Evolutionary conservation across 2,797 vertebrate species (phyloP), one percentile per base, ranked within the genome.

Genomic region (Aldrovandia affinis): DNA sequence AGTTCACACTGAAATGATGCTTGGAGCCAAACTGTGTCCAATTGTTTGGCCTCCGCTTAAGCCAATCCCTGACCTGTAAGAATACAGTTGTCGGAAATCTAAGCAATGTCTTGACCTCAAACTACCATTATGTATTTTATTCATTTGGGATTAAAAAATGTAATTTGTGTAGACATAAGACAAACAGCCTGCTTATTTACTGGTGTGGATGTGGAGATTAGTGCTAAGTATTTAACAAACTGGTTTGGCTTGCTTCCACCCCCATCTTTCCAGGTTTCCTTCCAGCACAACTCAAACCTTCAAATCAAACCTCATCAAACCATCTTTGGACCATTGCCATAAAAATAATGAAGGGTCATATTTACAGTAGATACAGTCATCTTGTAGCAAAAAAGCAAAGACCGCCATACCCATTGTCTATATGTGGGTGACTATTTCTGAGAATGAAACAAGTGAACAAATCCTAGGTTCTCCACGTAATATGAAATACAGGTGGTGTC

Each of bases 31-130:
- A 79, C 28, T 10, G 28, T 54, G 44, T 30, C 44, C 30, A 33
- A 79, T 54, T 52, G 25, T 54, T 80, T 80, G 57, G 88, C 70
- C 82, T 2, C 54, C 44, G 79, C 79, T 39, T 80, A 87, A 80
- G 39, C 33, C 50, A 28, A 75, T 18, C 12, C 39, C 77, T 52
- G 15, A 55, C 44, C 44, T 55, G 47, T 28, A 42, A 47, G 3
- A 12, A 68, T 68, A 39, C 25, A 42, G 6, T 55, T 59, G 61
- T 63, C 22, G 6, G 81, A 73, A 22, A 12, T 2, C 15, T 78
- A n/a, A 52, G 75, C 75, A 78, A 78, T 15, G 22, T 25, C 52
- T 78, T 52, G 44, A 52, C 77, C 22, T 36, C 3, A 25, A 28
- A 4, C n/a, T 54, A 50, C 47, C 47, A 78, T 78, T 25, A 78